phyloP scores from a whole-genome alignment of 2,888 invertebrate genomes.

The Megastigmus dorsalis region DNA sequence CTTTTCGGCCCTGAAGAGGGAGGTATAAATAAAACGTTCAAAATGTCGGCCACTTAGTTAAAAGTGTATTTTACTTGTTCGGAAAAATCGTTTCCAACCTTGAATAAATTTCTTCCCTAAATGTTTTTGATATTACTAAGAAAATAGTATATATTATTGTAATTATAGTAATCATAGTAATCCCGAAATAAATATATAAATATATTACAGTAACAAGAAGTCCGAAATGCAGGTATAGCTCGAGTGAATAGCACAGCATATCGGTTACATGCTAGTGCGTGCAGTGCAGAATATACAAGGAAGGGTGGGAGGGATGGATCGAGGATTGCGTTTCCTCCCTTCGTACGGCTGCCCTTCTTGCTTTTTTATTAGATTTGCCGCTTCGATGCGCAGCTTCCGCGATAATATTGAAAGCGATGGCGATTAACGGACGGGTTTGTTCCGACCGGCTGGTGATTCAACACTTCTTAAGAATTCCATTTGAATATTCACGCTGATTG shows the following conservation, averaged over 20 bases:
- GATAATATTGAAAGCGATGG: constrained; percentile 51
- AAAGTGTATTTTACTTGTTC: too few relatives aligned
- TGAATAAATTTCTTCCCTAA: not conserved
- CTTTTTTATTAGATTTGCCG: constrained; percentile 53
- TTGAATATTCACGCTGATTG: not conserved
- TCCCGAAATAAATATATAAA: too few relatives aligned
- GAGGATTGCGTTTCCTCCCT: constrained; percentile 23
- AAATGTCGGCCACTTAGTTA: too few relatives aligned
- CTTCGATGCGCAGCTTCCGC: constrained; percentile 50
- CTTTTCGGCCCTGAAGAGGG: too few relatives aligned
- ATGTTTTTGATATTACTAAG: too few relatives aligned
- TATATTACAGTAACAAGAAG: too few relatives aligned
- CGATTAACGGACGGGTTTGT: constrained; percentile 47
- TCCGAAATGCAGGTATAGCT: not conserved
- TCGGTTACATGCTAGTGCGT: constrained; percentile 24
- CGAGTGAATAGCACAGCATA: constrained; percentile 5
- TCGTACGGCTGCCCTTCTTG: constrained; percentile 16
- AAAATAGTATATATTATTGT: too few relatives aligned
- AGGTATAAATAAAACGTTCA: too few relatives aligned
- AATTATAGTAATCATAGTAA: too few relatives aligned
- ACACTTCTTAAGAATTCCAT: constrained; percentile 2
- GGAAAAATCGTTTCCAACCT: too few relatives aligned
- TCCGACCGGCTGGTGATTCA: constrained; percentile 1
- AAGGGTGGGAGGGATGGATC: constrained; percentile 16
- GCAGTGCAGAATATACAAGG: not conserved